Evolutionary conservation across 2,888 invertebrate species (phyloP), one percentile per base, ranked within the genome.

Genomic region (Trichopria drosophilae): DNA sequence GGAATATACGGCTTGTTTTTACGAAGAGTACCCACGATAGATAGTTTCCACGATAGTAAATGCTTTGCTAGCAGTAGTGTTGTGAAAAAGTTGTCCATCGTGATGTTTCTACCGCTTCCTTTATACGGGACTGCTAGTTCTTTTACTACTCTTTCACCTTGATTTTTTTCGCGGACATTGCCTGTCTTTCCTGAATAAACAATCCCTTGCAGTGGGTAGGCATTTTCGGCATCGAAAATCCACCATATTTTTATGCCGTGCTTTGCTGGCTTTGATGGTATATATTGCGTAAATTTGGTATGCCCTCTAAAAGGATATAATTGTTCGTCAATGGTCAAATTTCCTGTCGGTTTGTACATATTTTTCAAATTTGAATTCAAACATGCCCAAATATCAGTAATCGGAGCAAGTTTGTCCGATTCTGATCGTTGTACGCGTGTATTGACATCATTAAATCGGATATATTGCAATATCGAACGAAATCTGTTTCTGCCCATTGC

Each of bases 241-340:
- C 66, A 67, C 58, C 59, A 67, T 7, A 66, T 51, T 53, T 67
- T 66, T 7, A 63, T 61, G 7, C 62, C 65, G 47, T 65, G 64
- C 48, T 63, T 64, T 7, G 59, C 61, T 40, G 59, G n/a, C n/a
- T n/a, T n/a, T n/a, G n/a, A n/a, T n/a, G n/a, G n/a, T n/a, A n/a
- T n/a, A n/a, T n/a, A n/a, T 52, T 67, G 62, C 0, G 59, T 64
- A 32, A 68, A 68, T 15, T 41, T 49, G n/a, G 63, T 64, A n/a
- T 58, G 54, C n/a, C 63, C 61, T n/a, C 65, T 58, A 42, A 49
- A 68, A 16, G 65, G 61, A 59, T 53, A 67, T 23, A 67, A 57
- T 48, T 68, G 66, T 40, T 68, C 66, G 41, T 69, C 68, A 35
- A 68, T 55, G 23, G 68, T 68, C 15, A 68, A 39, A 54, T 60